These are phyloP conservation scores for Papilio demoleus DNA, from an alignment of 2,888 invertebrate genomes.

Conservation along the genomic window DNA sequence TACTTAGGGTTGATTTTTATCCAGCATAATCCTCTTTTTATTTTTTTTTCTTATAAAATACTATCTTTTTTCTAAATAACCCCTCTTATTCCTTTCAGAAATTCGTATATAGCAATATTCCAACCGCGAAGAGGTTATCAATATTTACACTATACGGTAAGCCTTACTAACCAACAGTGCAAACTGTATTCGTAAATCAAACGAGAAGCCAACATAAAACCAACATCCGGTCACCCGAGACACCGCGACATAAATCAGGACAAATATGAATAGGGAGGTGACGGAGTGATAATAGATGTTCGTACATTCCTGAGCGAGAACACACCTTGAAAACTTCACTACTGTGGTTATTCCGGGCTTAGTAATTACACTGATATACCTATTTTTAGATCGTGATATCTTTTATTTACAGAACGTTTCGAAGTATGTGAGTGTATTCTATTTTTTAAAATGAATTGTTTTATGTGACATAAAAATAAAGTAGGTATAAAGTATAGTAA, in stretches of 20 bases:
- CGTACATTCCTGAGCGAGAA: constrained; percentile 22
- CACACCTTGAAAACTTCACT: not conserved
- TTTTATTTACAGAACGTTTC: too few relatives aligned
- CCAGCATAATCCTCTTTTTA: not conserved
- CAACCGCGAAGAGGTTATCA: not conserved
- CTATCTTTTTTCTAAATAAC: too few relatives aligned
- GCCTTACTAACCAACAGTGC: constrained; percentile 19
- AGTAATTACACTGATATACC: not conserved
- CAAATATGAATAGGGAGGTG: constrained; percentile 20
- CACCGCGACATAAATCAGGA: constrained; percentile 24
- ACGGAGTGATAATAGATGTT: constrained; percentile 12
- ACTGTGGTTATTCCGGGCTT: not conserved
- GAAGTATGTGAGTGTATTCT: too few relatives aligned
- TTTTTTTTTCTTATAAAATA: too few relatives aligned
- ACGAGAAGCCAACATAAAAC: constrained; percentile 23
- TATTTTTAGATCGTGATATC: not conserved
- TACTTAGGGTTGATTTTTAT: not conserved
- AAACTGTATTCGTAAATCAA: constrained; percentile 28
- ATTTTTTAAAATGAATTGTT: not conserved
- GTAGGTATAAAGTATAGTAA: not conserved
- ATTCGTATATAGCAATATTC: not conserved
- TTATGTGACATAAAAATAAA: not conserved
- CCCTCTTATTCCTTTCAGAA: too few relatives aligned
- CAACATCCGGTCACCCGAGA: constrained; percentile 35
- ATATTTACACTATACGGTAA: constrained; percentile 2